A percentile compares a stretch with the other conserved stretches of the same genome.
Conservation (phyloP, 2,797 vertebrate species). For the Lacerta bilineata region DNA sequence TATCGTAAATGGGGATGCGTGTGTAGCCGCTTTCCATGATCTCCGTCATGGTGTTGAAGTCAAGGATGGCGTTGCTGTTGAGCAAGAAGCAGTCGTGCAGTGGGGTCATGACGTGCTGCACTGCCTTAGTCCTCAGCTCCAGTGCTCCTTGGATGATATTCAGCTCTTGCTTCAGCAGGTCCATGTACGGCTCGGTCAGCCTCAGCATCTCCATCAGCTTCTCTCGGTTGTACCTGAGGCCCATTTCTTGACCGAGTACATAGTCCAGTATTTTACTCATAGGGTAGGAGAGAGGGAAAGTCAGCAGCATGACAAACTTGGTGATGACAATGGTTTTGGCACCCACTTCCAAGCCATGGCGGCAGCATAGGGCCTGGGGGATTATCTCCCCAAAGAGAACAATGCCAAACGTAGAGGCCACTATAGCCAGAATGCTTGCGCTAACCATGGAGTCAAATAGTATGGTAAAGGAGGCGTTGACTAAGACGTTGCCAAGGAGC, state of each 20-base stretch:
- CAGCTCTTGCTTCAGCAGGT: constrained; percentile 86
- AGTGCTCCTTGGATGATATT: constrained; percentile 90
- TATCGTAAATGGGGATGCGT: constrained; percentile 18
- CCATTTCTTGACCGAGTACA: constrained; percentile 85
- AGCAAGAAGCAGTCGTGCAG: constrained; percentile 6
- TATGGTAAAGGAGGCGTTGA: constrained; percentile 52
- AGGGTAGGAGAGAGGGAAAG: constrained; percentile 8
- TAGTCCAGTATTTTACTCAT: constrained; percentile 13
- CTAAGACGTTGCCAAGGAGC: constrained; percentile 87
- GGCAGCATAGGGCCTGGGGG: constrained; percentile 87
- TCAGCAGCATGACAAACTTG: constrained; percentile 2
- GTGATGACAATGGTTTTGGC: constrained; percentile 74
- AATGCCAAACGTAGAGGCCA: not conserved
- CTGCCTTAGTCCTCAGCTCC: constrained; percentile 87
- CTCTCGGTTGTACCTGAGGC: constrained; percentile 89
- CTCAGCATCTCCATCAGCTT: constrained; percentile 89
- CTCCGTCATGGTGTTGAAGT: constrained; percentile 68
- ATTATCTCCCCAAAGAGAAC: constrained; percentile 87
- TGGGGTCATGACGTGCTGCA: constrained; percentile 78
- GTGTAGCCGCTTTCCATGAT: constrained; percentile 83
- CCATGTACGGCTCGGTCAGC: constrained; percentile 87
- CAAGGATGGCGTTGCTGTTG: not conserved
- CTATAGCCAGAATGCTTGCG: not conserved
- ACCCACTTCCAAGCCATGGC: constrained; percentile 86
- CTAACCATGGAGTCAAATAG: constrained; percentile 1